Conservation (phyloP, 1,140 invertebrate species). For the Hycleus cichorii region DNA sequence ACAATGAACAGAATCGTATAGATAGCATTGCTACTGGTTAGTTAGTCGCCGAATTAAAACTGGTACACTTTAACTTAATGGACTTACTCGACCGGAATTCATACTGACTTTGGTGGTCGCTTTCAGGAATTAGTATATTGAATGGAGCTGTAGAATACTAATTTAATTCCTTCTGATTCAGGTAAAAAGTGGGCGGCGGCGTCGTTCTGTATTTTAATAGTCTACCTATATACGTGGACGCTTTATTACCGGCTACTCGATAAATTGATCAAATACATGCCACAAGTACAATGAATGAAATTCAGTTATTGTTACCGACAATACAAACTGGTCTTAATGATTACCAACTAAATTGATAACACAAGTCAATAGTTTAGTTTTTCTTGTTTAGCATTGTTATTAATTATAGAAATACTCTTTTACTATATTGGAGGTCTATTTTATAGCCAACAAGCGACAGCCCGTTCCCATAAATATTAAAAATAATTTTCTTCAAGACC, state of each 20-base stretch:
- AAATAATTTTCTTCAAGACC: conserved; percentile 22
- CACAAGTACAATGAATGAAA: too few species aligned
- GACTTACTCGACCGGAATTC: conserved; percentile 22
- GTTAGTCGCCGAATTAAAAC: conserved; percentile 22
- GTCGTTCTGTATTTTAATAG: conserved; percentile 7
- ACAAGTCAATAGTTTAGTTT: too few species aligned
- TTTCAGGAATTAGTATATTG: conserved; percentile 22
- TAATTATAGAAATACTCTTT: background rate
- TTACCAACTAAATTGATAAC: too few species aligned
- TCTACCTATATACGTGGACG: too few species aligned
- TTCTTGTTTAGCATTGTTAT: too few species aligned
- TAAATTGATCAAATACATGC: too few species aligned
- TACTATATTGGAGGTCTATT: background rate
- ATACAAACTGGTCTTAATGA: too few species aligned
- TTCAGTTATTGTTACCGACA: too few species aligned
- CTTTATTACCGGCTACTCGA: too few species aligned
- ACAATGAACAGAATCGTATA: conserved; percentile 6
- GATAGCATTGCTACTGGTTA: conserved; percentile 15
- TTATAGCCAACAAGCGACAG: background rate
- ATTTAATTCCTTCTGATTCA: conserved; percentile 15
- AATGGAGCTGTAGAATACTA: conserved; percentile 25
- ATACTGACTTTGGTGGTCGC: conserved; percentile 19
- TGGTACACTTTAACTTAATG: conserved; percentile 24
- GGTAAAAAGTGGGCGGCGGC: conserved; percentile 12
- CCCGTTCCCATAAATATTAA: conserved; percentile 22